phyloP scores from a whole-genome alignment of 2,888 invertebrate genomes.

The Tipula helvola region DNA sequence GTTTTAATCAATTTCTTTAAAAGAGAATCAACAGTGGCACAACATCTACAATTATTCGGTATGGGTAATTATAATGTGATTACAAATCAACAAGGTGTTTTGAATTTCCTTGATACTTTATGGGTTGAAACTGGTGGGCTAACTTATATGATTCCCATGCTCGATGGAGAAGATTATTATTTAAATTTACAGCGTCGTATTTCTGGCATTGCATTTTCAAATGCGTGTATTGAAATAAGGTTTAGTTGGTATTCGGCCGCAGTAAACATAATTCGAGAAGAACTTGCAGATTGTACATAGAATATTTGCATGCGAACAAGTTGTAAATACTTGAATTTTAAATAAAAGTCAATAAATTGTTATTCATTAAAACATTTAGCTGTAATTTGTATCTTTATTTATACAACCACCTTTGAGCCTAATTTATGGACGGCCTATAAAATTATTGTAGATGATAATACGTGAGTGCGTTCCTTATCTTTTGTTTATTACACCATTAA shows the following conservation, averaged over 20 bases:
- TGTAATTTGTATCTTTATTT: too few species aligned
- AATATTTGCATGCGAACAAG: background rate
- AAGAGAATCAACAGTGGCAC: background rate
- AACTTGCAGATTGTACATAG: background rate
- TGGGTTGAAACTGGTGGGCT: background rate
- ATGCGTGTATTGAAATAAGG: background rate
- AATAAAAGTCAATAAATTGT: background rate
- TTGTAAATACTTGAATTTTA: too few species aligned
- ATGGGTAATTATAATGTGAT: background rate
- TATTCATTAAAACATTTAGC: too few species aligned
- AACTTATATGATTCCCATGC: background rate
- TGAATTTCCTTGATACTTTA: background rate
- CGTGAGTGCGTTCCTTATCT: too few species aligned
- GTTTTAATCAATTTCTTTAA: background rate
- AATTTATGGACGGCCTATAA: too few species aligned
- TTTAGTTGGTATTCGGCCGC: background rate
- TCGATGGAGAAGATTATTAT: background rate
- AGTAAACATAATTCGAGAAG: background rate
- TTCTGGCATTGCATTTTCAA: background rate
- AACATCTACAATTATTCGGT: background rate
- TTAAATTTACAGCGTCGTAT: background rate
- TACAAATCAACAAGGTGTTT: background rate
- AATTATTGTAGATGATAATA: too few species aligned
- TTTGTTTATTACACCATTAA: too few species aligned
- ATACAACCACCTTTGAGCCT: too few species aligned